Percentiles rank a stretch among this genome's conserved stretches.
phyloP scores from a whole-genome alignment of 1,140 invertebrate species.

The Drosophila mayri region DNA sequence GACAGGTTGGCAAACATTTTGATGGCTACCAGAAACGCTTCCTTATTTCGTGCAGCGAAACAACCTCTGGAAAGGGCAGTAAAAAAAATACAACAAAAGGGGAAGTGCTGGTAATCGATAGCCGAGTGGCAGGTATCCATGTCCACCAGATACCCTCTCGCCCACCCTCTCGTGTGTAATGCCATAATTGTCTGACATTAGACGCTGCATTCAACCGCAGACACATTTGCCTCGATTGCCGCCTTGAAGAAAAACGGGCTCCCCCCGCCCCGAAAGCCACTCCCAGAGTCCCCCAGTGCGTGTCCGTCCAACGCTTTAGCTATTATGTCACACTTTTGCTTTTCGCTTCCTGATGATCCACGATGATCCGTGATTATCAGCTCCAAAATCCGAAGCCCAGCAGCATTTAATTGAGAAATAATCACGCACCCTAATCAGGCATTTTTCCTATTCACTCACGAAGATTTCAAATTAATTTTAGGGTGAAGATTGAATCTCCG shows the following conservation, averaged over 20 bases:
- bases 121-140: conserved; percentile 48
- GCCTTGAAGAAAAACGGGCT: not conserved
- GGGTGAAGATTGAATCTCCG: not conserved
- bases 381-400: not conserved
- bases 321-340: conserved; percentile 78
- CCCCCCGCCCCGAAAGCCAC: not conserved
- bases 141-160: conserved; percentile 45
- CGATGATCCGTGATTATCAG: conserved; percentile 23
- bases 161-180: conserved; percentile 30
- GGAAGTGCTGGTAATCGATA: conserved; percentile 51
- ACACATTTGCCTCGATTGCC: conserved; percentile 55
- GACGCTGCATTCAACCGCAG: conserved; percentile 75
- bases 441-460: conserved; percentile 14
- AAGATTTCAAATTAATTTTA: conserved; percentile 29
- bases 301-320: conserved; percentile 36
- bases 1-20: conserved; percentile 10
- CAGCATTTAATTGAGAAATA: conserved; percentile 34
- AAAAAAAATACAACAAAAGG: conserved; percentile 11
- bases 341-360: conserved; percentile 62
- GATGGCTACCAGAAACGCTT: not conserved
- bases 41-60: conserved; percentile 21
- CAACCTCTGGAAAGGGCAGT: conserved; percentile 2
- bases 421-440: conserved; percentile 41
- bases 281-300: conserved; percentile 1
- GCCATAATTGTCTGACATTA: conserved; percentile 75